Percentiles rank a stretch among this genome's conserved stretches.
Evolutionary conservation across 2,113 vertebrate genomes (phyloP).

Genomic region (Loxodonta africana): DNA sequence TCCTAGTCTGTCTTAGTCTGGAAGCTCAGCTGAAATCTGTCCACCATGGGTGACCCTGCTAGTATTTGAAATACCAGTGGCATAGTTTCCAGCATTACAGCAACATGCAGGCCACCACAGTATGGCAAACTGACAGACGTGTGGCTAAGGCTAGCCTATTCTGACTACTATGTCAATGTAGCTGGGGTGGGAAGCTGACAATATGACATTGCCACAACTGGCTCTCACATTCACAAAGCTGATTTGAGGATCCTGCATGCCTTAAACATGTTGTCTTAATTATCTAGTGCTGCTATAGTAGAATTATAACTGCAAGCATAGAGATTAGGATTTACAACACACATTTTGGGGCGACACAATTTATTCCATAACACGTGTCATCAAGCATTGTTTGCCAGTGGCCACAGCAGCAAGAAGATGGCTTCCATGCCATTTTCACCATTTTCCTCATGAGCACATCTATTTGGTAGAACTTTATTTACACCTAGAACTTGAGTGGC

Average conservation of each 20-base stretch:
- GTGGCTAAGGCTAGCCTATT: background rate
- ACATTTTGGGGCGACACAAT: background rate
- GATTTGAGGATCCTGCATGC: background rate
- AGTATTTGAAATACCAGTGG: too few relatives aligned
- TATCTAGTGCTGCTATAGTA: background rate
- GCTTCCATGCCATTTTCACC: background rate
- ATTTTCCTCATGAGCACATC: background rate
- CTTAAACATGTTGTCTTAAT: background rate
- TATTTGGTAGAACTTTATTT: constrained; percentile 35
- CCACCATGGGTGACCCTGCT: too few relatives aligned
- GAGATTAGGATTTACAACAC: background rate
- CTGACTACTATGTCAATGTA: background rate
- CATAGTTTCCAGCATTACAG: too few relatives aligned
- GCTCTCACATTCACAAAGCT: background rate
- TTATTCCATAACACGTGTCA: background rate
- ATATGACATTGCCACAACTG: background rate
- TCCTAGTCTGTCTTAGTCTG: too few relatives aligned
- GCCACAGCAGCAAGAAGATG: background rate
- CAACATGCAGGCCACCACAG: too few relatives aligned
- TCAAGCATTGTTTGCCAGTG: background rate
- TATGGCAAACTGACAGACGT: too few relatives aligned
- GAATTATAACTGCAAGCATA: too few relatives aligned
- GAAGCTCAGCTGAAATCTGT: too few relatives aligned
- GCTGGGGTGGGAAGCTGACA: background rate
- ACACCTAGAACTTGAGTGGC: background rate